Base-by-base conservation (phyloP, 2,113 vertebrate genomes). In the Cynocephalus volans region DNA sequence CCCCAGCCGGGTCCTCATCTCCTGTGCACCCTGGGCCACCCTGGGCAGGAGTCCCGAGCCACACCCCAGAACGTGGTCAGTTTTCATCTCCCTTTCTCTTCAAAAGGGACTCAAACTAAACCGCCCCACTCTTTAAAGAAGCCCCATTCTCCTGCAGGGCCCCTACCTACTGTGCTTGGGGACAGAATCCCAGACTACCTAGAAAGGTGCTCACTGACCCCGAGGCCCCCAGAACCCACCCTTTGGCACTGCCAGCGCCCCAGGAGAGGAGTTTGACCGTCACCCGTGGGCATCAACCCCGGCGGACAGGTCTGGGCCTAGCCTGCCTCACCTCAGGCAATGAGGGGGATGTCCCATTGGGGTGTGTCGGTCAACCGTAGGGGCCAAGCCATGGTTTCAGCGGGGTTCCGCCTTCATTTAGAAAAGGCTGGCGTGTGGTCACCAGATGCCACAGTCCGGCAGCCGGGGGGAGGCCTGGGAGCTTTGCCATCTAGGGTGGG, bases 71-170 rank as follows among this genome's bases (percentile, higher is more conserved):
- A 1, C 28, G 33, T 75, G 98, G 98, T 97, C 97, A 98, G 99
- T 98, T 98, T 98, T 99, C 99, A 99, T 98, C 93, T 97, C 97
- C 98, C 98, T 93, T 97, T 75, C 11, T 56, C 69, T 62, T 88
- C 54, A n/a, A 73, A 98, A 99, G 98, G 98, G 98, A 97, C 98
- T 98, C 99, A 80, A 96, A 98, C 99, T 98, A 72, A 98, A 98
- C 98, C 94, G 92, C 91, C 11, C 0, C 28, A 41, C 95, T 97
- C 85, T 93, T 1, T 0, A 23, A 58, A 88, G 86, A 96, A 93
- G 92, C 83, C 76, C 58, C 45, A 24, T 76, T 76, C 84, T 23
- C 50, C 36, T 0, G 5, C 73, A 70, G 82, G 64, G 77, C 89
- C 14, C 52, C 1, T 10, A 60, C 72, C 73, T n/a, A 0, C 45